Percentiles rank a stretch among this genome's conserved stretches.
Conservation (phyloP, 2,888 invertebrate species). For the Lasioglossum marginatum region DNA sequence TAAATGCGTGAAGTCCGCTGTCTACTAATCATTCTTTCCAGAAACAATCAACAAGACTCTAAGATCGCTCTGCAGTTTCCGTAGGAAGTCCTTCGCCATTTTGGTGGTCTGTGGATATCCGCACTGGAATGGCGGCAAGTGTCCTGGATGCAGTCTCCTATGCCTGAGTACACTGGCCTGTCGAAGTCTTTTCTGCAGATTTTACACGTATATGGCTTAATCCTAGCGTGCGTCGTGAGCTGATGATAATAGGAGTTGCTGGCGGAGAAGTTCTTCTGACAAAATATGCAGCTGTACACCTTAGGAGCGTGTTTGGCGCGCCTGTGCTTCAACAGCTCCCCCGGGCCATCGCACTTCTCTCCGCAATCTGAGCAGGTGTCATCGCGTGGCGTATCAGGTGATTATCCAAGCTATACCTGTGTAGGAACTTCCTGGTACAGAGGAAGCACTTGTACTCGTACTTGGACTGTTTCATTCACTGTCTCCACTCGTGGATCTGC, state of each 20-base stretch:
- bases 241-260: constrained; percentile 76
- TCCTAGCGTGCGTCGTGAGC: too few relatives aligned
- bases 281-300: constrained; percentile 70
- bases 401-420: constrained; percentile 73
- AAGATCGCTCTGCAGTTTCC: constrained; percentile 49
- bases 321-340: constrained; percentile 71
- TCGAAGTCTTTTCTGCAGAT: constrained; percentile 77
- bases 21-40: background rate
- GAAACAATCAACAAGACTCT: background rate
- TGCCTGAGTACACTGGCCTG: constrained; percentile 75
- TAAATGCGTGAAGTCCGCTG: too few relatives aligned
- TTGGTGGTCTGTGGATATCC: constrained; percentile 72
- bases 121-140: constrained; percentile 66
- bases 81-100: constrained; percentile 68
- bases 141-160: constrained; percentile 75
- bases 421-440: constrained; percentile 74
- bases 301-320: constrained; percentile 66
- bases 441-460: constrained; percentile 69
- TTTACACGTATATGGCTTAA: too few relatives aligned
- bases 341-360: constrained; percentile 65
- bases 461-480: constrained; percentile 58
- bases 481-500: constrained; percentile 76
- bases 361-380: constrained; percentile 72
- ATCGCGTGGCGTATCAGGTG: constrained; percentile 71
- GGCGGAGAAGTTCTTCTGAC: constrained; percentile 68